A percentile compares a stretch with the other conserved stretches of the same genome.
These are phyloP conservation scores for Pelvicachromis taeniatus DNA, from an alignment of 2,113 vertebrate species.

Conservation along the genomic window DNA sequence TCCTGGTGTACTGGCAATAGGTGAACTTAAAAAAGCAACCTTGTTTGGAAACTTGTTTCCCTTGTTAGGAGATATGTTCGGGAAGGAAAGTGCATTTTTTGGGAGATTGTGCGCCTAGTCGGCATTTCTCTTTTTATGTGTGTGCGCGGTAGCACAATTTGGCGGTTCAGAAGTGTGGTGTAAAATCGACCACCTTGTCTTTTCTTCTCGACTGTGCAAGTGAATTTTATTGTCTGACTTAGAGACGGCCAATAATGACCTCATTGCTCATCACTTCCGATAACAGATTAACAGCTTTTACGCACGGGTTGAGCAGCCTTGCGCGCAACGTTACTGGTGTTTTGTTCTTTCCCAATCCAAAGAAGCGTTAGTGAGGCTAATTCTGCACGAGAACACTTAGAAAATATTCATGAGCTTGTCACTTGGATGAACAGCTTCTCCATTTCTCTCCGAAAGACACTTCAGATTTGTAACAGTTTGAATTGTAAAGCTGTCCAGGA, in stretches of 20 bases:
- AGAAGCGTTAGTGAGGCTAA: background rate
- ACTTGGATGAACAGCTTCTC: constrained; percentile 1
- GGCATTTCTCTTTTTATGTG: background rate
- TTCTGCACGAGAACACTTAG: background rate
- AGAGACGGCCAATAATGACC: background rate
- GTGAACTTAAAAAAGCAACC: background rate
- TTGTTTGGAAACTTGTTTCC: background rate
- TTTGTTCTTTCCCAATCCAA: background rate
- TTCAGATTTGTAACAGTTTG: background rate
- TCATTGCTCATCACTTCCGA: constrained; percentile 1
- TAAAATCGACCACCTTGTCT: background rate
- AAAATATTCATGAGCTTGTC: constrained; percentile 25
- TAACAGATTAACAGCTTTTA: constrained; percentile 16
- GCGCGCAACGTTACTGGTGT: background rate
- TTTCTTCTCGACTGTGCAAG: background rate
- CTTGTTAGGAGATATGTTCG: background rate
- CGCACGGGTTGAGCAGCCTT: constrained; percentile 1
- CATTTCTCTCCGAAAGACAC: background rate
- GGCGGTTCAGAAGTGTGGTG: background rate
- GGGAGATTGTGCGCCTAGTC: background rate
- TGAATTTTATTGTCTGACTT: background rate
- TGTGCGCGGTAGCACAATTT: background rate
- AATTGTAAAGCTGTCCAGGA: background rate
- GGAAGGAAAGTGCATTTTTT: background rate
- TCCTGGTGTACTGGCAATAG: background rate